Percentiles rank a stretch among this genome's conserved stretches.
Conservation (phyloP, 2,888 invertebrate species). For the Heliconius ismenius region DNA sequence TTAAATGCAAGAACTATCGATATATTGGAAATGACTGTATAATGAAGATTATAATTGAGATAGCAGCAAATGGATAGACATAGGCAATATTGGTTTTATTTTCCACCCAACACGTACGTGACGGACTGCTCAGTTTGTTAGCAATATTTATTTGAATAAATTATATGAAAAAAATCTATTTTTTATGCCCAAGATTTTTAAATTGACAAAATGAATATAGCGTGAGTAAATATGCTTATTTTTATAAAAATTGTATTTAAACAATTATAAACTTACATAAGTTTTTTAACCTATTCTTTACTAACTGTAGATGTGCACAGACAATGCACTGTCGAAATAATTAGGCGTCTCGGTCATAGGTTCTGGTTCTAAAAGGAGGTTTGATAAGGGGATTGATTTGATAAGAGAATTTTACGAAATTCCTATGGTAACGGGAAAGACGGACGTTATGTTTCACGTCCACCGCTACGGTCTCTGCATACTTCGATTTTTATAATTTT, state of each 20-base stretch:
- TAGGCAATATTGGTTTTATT: slow-evolving; percentile 34
- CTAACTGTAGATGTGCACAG: too few relatives aligned
- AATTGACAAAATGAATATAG: not conserved
- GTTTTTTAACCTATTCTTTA: too few relatives aligned
- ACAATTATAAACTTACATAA: too few relatives aligned
- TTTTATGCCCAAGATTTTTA: not conserved
- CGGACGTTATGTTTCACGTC: too few relatives aligned
- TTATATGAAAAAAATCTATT: not conserved
- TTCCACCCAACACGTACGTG: not conserved
- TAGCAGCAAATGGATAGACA: slow-evolving; percentile 30
- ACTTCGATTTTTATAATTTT: too few relatives aligned
- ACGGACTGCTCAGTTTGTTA: not conserved
- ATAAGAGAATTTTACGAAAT: too few relatives aligned
- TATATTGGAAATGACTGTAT: slow-evolving; percentile 30
- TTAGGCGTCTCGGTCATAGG: too few relatives aligned
- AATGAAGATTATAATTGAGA: slow-evolving; percentile 34
- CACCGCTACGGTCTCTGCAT: too few relatives aligned
- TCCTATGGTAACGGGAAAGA: too few relatives aligned
- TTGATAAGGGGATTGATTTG: too few relatives aligned
- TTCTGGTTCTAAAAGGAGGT: too few relatives aligned
- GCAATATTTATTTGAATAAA: not conserved
- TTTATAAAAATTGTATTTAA: not conserved
- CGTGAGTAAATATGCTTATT: not conserved
- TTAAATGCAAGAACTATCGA: slow-evolving; percentile 23
- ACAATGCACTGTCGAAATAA: too few relatives aligned